These are phyloP conservation scores for Aselliscus stoliczkanus DNA, from an alignment of 2,797 vertebrate species.

Conservation along the genomic window DNA sequence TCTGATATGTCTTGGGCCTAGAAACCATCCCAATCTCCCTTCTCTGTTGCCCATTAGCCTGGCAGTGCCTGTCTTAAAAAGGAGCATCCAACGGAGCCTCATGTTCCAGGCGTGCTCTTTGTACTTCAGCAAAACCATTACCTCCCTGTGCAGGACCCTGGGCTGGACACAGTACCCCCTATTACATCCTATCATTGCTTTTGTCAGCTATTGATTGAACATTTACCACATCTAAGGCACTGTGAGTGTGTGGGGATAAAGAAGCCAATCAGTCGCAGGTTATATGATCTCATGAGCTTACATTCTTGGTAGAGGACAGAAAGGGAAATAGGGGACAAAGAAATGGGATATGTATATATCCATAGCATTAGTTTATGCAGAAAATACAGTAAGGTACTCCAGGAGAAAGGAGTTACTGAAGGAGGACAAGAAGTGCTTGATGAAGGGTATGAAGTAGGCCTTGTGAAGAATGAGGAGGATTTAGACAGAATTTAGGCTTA, in stretches of 20 bases:
- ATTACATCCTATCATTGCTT: not conserved
- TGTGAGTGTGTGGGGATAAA: not conserved
- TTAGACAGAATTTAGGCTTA: not conserved
- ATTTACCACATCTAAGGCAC: not conserved
- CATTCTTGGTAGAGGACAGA: not conserved
- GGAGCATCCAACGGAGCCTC: not conserved
- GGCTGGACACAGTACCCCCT: not conserved
- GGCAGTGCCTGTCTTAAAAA: not conserved
- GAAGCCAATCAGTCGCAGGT: not conserved
- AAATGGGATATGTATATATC: not conserved
- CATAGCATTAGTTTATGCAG: not conserved
- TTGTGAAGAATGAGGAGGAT: not conserved
- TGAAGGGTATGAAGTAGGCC: not conserved
- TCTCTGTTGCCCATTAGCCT: not conserved
- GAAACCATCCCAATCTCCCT: not conserved
- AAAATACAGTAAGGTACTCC: not conserved
- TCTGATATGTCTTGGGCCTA: not conserved
- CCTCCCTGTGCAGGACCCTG: not conserved
- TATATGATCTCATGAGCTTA: not conserved
- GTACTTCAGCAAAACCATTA: not conserved
- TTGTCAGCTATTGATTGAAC: not conserved
- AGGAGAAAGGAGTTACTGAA: not conserved
- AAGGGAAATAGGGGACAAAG: not conserved
- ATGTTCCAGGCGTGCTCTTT: not conserved
- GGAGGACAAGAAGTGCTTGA: not conserved